These are phyloP conservation scores for Drosophila mayri DNA, from an alignment of 1,140 invertebrate species.

Conservation along the genomic window DNA sequence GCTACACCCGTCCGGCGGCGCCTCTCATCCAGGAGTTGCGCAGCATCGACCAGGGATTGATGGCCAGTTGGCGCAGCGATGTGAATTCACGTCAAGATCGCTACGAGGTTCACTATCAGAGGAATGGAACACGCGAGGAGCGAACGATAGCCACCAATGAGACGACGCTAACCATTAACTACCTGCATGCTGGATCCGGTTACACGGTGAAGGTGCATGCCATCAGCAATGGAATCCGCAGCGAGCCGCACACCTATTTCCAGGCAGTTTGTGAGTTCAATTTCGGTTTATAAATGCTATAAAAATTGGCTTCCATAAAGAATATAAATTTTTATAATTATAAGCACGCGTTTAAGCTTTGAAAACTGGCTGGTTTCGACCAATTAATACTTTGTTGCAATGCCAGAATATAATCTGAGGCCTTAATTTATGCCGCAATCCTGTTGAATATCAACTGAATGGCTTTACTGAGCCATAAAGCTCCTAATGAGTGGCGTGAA, in stretches of 20 bases:
- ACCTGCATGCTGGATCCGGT: slow-evolving; percentile 93
- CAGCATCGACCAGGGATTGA: slow-evolving; percentile 90
- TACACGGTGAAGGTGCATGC: slow-evolving; percentile 96
- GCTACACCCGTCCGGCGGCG: slow-evolving; percentile 92
- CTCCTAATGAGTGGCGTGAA: slow-evolving; percentile 3
- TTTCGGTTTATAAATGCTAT: too few relatives aligned
- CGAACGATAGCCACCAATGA: slow-evolving; percentile 88
- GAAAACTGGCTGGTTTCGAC: neutral
- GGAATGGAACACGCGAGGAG: slow-evolving; percentile 91
- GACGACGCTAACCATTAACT: slow-evolving; percentile 89
- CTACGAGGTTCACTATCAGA: slow-evolving; percentile 93
- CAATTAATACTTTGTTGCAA: slow-evolving; percentile 16
- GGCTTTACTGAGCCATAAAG: slow-evolving; percentile 4
- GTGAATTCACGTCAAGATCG: slow-evolving; percentile 95
- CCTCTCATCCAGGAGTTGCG: slow-evolving; percentile 94
- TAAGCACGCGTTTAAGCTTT: neutral
- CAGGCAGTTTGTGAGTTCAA: slow-evolving; percentile 93
- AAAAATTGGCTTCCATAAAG: neutral
- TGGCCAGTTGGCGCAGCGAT: slow-evolving; percentile 96
- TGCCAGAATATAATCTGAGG: neutral
- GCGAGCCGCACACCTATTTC: slow-evolving; percentile 94
- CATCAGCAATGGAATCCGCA: slow-evolving; percentile 92
- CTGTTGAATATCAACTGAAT: slow-evolving; percentile 7
- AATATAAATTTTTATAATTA: neutral
- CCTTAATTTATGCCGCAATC: slow-evolving; percentile 38